These are phyloP conservation scores for Coremacera marginata DNA, from an alignment of 2,888 invertebrate genomes.

Conservation along the genomic window DNA sequence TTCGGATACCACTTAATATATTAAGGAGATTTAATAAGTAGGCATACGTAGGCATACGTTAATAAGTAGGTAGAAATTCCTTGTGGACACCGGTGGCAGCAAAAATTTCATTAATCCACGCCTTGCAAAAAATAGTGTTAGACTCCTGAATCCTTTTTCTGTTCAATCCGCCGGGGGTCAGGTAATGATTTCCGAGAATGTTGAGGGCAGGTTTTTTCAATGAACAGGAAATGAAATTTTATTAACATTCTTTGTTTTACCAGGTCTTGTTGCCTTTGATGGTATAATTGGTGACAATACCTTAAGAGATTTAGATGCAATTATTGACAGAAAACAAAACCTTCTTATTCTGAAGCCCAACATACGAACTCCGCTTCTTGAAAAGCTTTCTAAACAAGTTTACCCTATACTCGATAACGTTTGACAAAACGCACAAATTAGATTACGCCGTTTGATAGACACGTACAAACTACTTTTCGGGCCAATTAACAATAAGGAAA, in stretches of 20 bases:
- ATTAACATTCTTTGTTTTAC: conserved; percentile 3
- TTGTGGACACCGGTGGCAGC: too few relatives aligned
- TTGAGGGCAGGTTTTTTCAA: too few relatives aligned
- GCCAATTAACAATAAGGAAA: background rate
- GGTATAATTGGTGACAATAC: background rate
- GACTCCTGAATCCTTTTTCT: too few relatives aligned
- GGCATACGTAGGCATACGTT: too few relatives aligned
- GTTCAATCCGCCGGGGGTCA: too few relatives aligned
- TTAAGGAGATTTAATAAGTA: too few relatives aligned
- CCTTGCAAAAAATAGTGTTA: too few relatives aligned
- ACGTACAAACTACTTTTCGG: background rate
- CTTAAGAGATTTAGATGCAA: background rate
- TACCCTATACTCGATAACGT: background rate
- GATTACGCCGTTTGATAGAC: background rate
- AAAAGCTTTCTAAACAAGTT: background rate
- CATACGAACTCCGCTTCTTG: background rate
- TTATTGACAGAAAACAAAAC: background rate
- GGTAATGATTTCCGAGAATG: too few relatives aligned
- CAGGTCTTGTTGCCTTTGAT: background rate
- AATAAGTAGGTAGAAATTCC: too few relatives aligned
- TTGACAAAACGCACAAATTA: background rate
- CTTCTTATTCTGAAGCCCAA: background rate
- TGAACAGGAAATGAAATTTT: too few relatives aligned
- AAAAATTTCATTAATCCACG: too few relatives aligned
- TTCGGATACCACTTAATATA: too few relatives aligned